phyloP scores from a whole-genome alignment of 2,888 invertebrate genomes.

The Brenthis hecate region DNA sequence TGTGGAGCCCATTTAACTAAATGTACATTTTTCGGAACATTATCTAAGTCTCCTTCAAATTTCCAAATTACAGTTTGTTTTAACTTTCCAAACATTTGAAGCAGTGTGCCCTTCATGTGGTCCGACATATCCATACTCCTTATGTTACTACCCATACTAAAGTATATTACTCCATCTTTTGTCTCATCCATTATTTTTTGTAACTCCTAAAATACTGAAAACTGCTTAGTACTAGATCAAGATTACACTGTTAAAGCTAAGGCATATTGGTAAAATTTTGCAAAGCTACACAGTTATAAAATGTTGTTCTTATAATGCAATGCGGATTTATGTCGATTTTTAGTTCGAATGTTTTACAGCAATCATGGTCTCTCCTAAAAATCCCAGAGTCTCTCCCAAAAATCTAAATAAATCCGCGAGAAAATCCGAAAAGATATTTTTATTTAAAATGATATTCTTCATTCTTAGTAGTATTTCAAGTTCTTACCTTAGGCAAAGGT shows the following conservation, averaged over 20 bases:
- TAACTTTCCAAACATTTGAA: slow-evolving; percentile 55
- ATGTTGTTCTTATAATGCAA: too few species aligned
- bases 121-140: slow-evolving; percentile 54
- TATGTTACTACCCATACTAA: slow-evolving; percentile 63
- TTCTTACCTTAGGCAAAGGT: slow-evolving; percentile 56
- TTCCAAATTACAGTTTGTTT: slow-evolving; percentile 69
- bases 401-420: too few species aligned
- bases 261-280: not conserved
- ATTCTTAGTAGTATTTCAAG: not conserved
- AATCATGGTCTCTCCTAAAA: too few species aligned
- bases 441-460: too few species aligned
- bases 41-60: slow-evolving; percentile 55
- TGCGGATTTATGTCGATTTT: not conserved
- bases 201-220: slow-evolving; percentile 54
- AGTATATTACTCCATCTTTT: slow-evolving; percentile 61
- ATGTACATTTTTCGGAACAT: slow-evolving; percentile 60
- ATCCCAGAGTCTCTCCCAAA: too few species aligned
- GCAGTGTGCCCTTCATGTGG: slow-evolving; percentile 47
- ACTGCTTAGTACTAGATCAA: too few species aligned
- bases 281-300: not conserved
- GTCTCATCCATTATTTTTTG: slow-evolving; percentile 60
- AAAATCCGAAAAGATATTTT: too few species aligned
- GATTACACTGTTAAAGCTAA: too few species aligned
- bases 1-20: slow-evolving; percentile 67
- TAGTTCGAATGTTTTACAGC: too few species aligned